phyloP scores from a whole-genome alignment of 53 echinoderm and acorn worm species.

The Apostichopus leukothele region DNA sequence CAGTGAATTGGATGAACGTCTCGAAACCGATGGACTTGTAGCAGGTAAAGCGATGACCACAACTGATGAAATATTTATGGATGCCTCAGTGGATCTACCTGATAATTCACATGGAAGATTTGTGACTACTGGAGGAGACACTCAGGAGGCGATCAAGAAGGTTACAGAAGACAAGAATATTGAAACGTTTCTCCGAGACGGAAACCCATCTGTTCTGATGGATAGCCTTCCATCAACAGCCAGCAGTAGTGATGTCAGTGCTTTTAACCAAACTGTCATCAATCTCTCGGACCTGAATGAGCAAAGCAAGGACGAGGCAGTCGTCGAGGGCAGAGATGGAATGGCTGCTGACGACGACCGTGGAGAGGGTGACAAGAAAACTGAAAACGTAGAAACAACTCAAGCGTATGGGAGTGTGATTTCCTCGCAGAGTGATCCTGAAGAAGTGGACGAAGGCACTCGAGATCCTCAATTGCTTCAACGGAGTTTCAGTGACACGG shows the following conservation, averaged over 20 bases:
- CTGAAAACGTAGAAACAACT: neutral
- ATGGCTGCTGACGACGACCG: neutral
- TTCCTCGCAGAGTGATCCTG: neutral
- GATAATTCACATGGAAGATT: constrained; percentile 24
- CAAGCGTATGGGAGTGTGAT: neutral
- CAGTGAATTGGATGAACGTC: neutral
- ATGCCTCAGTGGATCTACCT: constrained; percentile 10
- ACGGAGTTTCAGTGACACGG: constrained; percentile 81
- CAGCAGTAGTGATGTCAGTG: constrained; percentile 74
- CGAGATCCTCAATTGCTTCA: constrained; percentile 14
- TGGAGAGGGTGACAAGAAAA: neutral
- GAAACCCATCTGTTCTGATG: neutral
- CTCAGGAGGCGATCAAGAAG: neutral
- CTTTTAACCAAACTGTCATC: constrained; percentile 84
- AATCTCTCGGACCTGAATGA: constrained; percentile 62
- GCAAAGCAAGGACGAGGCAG: constrained; percentile 16
- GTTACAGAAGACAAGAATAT: neutral
- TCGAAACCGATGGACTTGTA: neutral
- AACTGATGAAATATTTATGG: neutral
- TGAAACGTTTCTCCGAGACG: neutral
- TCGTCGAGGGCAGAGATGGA: neutral
- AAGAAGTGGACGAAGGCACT: constrained; percentile 11
- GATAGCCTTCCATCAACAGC: constrained; percentile 31
- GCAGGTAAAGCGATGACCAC: neutral
- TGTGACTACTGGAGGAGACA: neutral